Evolutionary conservation across 1,140 invertebrate species (phyloP).

Genomic region (Prorops nasuta): DNA sequence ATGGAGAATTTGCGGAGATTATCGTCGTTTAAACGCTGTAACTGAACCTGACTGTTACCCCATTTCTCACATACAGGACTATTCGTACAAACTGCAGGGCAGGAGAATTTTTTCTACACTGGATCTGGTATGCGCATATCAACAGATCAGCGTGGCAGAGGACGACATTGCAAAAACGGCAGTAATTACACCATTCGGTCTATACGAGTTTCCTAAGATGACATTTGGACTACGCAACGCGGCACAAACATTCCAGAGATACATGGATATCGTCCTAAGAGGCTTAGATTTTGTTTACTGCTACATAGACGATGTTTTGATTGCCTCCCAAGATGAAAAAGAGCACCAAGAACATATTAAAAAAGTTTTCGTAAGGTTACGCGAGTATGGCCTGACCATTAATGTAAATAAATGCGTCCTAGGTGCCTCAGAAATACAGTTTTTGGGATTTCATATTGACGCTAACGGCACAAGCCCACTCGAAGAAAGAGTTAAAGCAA

Average conservation of each 20-base stretch:
- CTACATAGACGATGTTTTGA: neutral
- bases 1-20: neutral
- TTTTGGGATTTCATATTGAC: neutral
- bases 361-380: neutral
- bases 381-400: neutral
- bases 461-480: neutral
- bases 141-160: neutral
- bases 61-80: neutral
- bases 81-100: neutral
- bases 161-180: neutral
- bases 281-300: neutral
- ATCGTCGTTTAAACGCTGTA: neutral
- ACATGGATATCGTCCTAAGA: neutral
- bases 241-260: neutral
- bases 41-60: neutral
- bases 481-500: neutral
- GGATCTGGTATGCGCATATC: neutral
- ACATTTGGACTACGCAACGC: neutral
- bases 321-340: neutral
- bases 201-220: neutral
- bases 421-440: neutral
- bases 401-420: neutral
- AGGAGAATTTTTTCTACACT: neutral
- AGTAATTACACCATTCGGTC: neutral
- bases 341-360: neutral